These are phyloP conservation scores for Centruroides sculpturatus DNA, from an alignment of 1,140 invertebrate genomes.

Conservation along the genomic window DNA sequence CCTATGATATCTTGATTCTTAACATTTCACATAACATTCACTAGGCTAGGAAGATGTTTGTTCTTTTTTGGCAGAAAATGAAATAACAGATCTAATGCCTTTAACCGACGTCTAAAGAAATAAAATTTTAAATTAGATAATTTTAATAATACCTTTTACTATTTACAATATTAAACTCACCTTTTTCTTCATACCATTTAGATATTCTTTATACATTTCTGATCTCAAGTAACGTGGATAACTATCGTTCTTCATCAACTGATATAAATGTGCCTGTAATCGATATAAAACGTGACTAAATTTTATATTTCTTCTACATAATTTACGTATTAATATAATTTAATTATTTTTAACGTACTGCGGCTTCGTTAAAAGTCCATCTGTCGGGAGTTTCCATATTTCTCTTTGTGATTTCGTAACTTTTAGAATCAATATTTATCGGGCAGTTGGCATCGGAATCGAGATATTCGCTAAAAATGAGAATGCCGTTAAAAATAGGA, in stretches of 20 bases:
- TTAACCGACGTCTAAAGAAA: slow-evolving; percentile 61
- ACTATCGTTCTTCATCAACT: slow-evolving; percentile 97
- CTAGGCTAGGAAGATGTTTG: slow-evolving; percentile 9
- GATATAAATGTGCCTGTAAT: slow-evolving; percentile 86
- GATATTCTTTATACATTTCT: slow-evolving; percentile 96
- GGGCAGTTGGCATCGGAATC: slow-evolving; percentile 86
- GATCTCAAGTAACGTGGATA: slow-evolving; percentile 95
- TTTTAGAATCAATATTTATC: slow-evolving; percentile 90
- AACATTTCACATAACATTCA: too few species aligned
- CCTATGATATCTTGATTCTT: too few species aligned
- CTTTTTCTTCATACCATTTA: slow-evolving; percentile 92
- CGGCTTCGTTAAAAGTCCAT: slow-evolving; percentile 95
- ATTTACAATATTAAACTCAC: slow-evolving; percentile 35
- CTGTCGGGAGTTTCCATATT: slow-evolving; percentile 60
- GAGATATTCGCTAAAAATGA: slow-evolving; percentile 58
- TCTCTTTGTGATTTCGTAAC: slow-evolving; percentile 58
- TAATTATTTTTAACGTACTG: slow-evolving; percentile 41
- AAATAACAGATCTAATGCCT: slow-evolving; percentile 70
- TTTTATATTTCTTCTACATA: neutral
- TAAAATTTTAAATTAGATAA: neutral
- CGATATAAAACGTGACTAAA: neutral
- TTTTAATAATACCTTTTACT: neutral
- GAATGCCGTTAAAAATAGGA: too few species aligned
- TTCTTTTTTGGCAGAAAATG: slow-evolving; percentile 42
- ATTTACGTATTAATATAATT: neutral